Base-by-base conservation (phyloP, 2,113 vertebrate genomes). In the Antigone vipio region DNA sequence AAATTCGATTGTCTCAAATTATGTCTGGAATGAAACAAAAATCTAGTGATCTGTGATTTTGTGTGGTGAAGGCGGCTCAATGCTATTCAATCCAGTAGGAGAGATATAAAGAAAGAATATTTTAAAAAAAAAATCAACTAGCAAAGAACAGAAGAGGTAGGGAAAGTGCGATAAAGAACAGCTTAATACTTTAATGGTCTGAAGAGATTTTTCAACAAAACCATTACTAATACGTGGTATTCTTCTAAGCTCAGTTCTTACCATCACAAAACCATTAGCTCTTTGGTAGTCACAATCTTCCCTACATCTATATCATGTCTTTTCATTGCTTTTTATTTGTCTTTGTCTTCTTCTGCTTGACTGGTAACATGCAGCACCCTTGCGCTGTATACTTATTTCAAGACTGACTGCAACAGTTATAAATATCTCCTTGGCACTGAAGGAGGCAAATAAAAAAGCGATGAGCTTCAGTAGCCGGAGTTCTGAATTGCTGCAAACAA, bases 1-100 rank as follows among this genome's bases (percentile, higher is more conserved):
- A 97, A 97, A 97, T 97, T 97, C 49, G 80, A 96, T 98, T 97
- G 93, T 97, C 96, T 97, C 92, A 95, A 96, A 95, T 98, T 98
- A 98, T 94, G 94, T 91, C 96, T 96, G 80, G 91, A 96, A 97
- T 22, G 96, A 97, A 98, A 97, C 91, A 97, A 97, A 95, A 98
- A 97, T 95, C 92, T 72, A 94, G 80, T 63, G 87, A 97, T 96
- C 96, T 93, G 93, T 81, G 96, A 96, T 97, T 98, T 95, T 95
- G 93, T 89, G 90, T 89, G 91, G 94, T 23, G 30, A 97, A 98
- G 97, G 92, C 89, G 96, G 94, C 83, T 97, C 96, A 92, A 40
- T 13, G 79, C 88, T 96, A 82, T 97, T 98, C 96, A 97, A 71
- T 97, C 81, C 81, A 74, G 68, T 89, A 78, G 90, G 88, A 97